Evolutionary conservation across 2,888 invertebrate genomes (phyloP), one percentile per base, ranked within the genome.

Genomic region (Zygogramma bicolorata): DNA sequence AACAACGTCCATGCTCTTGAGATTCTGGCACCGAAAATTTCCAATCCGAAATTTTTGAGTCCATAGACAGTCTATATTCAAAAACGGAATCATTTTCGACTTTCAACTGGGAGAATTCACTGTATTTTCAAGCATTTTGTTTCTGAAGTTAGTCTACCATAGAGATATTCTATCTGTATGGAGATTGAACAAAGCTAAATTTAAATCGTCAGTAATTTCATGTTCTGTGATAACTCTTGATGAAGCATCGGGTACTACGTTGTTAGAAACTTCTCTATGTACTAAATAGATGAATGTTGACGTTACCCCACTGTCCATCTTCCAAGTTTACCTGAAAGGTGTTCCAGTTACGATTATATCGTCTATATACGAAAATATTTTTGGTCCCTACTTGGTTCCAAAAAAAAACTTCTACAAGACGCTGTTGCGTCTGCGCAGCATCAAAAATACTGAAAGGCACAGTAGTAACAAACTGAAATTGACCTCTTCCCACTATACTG

Each of bases 371-470:
- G 31, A 31, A n/a, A n/a, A n/a, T n/a, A n/a, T n/a, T n/a, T n/a
- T n/a, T n/a, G n/a, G n/a, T n/a, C n/a, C n/a, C n/a, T n/a, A n/a
- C n/a, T n/a, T n/a, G n/a, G n/a, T n/a, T n/a, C n/a, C n/a, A n/a
- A 7, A 31, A 31, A 31, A 31, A 6, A 31, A 7, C 31, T 4
- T 40, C 40, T 34, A 20, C 38, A 38, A 7, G 58, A 25, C 20
- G 7, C 18, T 5, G 58, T 29, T 31, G 66, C 6, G 58, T 31
- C 31, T 31, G 31, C 31, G 31, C 31, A 31, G 31, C 31, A 6
- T 66, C 58, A 13, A 13, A 38, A 4, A 66, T 29, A 31, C 57
- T 40, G 49, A 66, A 66, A 4, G 66, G 18, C 31, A 66, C n/a
- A n/a, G n/a, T 46, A 18, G 13, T 13, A 4, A 13, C 18, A 66